Base-by-base conservation (phyloP, 2,113 vertebrate genomes). In the Perca flavescens region DNA sequence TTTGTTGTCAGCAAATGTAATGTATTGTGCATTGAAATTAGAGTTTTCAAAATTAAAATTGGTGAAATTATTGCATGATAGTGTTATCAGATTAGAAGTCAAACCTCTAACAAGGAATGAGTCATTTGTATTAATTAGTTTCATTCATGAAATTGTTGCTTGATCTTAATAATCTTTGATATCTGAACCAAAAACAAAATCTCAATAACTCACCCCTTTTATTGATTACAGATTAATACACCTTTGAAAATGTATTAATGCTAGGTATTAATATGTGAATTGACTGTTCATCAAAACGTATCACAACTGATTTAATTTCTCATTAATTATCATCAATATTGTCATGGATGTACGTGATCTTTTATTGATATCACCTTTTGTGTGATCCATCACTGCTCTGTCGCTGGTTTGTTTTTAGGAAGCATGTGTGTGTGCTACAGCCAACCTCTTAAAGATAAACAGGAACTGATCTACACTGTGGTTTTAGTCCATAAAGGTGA, bases 401-500 rank as follows among this genome's bases (percentile, higher is more conserved):
- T 43, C n/a, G 17, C 43, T 74, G 54, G 15, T 82, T 75, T 72
- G 16, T 3, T 80, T 84, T 80, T 85, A 99, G 98, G 98, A 87
- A 96, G 97, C 79, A 93, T 99, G 85, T 98, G 96, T 88, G 90
- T 97, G 22, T 99, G 97, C 94, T 97, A 94, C 86, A 96, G 95
- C 86, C 94, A 94, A 1, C 89, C 94, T 34, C 79, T 90, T 36
- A 78, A 77, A 68, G 90, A 82, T 80, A 82, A 86, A 73, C 89
- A 94, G 56, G 96, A 97, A 82, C 68, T 96, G 67, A 92, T 82
- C 0, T 99, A 99, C 92, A 95, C 95, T 0, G 82, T 98, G 10
- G 93, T 96, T 75, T 96, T 97, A 80, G 92, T 99, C 70, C 97
- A 99, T 93, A 97, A 96, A 97, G 97, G 97, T 95, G 74, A 25